Base-by-base conservation (phyloP, 2,797 vertebrate genomes). In the Alectoris magna region DNA sequence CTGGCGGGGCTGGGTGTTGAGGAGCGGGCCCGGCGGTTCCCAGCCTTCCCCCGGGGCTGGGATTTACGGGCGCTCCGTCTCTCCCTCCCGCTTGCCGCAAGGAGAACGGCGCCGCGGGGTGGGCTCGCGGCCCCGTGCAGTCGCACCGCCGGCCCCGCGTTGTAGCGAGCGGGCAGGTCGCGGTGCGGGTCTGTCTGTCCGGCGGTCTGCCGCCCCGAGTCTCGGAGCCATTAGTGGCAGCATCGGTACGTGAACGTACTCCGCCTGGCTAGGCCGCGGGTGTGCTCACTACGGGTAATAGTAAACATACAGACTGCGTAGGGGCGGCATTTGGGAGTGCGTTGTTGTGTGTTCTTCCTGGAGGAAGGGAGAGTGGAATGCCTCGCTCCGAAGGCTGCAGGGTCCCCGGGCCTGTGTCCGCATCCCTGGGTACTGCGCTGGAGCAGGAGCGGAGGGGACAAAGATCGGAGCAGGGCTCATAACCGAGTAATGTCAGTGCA, bases 191-290 rank as follows among this genome's bases (percentile, higher is more conserved):
- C 51, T 6, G 51, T 26, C 51, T 4, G 53, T 6, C 69, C 5
- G 73, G 81, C 73, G 43, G 75, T n/a, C 82, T 79, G 79, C 55
- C 87, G 80, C 84, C 91, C 86, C 23, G 13, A 70, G 60, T 51
- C 90, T 81, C 59, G 92, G 87, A 95, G 90, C 84, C 95, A 69
- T 96, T 88, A 78, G 17, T 94, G 88, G 95, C 90, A 87, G 78
- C 90, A 87, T 85, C 95, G 71, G 71, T 94, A 55, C 88, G 22
- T 93, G 93, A 95, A 90, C 83, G 77, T 87, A 92, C 94, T 95
- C 59, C 19, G 69, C 63, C 78, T 29, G 79, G 34, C 68, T 85
- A 93, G 90, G 93, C 93, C 77, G 86, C 87, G 21, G 91, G 48
- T 81, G 71, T 72, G 29, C 76, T 49, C 73, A 0, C 38, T 58